Percentiles rank a stretch among this genome's conserved stretches.
Conservation (phyloP, 2,797 vertebrate genomes). For the Rhinichthys osculus region DNA sequence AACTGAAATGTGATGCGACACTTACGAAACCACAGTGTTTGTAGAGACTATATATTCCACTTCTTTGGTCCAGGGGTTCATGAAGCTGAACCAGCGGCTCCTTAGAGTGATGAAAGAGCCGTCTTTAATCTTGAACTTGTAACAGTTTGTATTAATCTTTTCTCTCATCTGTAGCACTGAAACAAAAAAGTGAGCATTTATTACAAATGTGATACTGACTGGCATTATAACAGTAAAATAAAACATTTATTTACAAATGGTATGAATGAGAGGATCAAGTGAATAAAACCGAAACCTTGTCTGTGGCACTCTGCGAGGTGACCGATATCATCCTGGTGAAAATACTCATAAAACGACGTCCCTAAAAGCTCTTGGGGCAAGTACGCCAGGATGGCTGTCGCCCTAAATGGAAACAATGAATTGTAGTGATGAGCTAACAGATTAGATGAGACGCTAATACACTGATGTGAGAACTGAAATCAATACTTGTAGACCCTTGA, state of each 20-base stretch:
- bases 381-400: conserved; percentile 96
- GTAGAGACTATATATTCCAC: conserved; percentile 99
- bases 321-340: conserved; percentile 97
- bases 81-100: conserved; percentile 99
- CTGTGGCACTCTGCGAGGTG: conserved; percentile 96
- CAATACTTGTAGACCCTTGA: conserved; percentile 6
- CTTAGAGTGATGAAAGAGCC: conserved; percentile 96
- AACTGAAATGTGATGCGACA: conserved; percentile 51
- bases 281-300: conserved; percentile 83
- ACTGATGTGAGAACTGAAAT: conserved; percentile 5
- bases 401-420: conserved; percentile 75
- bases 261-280: neutral
- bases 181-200: conserved; percentile 4
- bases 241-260: neutral
- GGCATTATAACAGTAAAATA: no score
- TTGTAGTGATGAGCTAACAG: neutral
- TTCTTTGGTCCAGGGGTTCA: conserved; percentile 99
- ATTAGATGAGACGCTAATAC: neutral
- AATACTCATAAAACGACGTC: conserved; percentile 98
- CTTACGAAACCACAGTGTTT: conserved; percentile 97
- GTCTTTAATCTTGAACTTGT: conserved; percentile 99
- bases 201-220: neutral
- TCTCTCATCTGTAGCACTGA: conserved; percentile 97
- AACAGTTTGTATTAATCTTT: conserved; percentile 97
- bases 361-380: conserved; percentile 98